A percentile compares a stretch with the other conserved stretches of the same genome.
Conservation (phyloP, 1,140 invertebrate genomes). For the Ips typographus region DNA sequence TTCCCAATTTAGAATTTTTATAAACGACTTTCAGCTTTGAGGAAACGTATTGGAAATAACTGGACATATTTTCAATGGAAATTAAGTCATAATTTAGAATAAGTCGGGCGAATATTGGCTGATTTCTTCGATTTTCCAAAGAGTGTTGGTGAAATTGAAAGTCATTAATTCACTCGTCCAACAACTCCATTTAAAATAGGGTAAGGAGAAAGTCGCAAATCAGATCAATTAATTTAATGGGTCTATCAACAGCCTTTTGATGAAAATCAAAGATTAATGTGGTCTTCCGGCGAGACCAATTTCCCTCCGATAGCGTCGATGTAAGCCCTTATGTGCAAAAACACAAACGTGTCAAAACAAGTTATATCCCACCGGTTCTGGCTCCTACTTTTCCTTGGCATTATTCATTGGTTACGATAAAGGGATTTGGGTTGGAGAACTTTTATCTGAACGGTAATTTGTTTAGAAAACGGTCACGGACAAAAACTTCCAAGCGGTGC, state of each 20-base stretch:
- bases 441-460: slow-evolving; percentile 52
- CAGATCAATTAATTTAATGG: slow-evolving; percentile 31
- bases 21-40: no score
- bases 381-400: slow-evolving; percentile 38
- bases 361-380: slow-evolving; percentile 33
- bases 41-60: no score
- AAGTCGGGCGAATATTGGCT: background rate
- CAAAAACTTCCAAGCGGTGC: slow-evolving; percentile 34
- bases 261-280: slow-evolving; percentile 29
- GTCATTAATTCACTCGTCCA: slow-evolving; percentile 27
- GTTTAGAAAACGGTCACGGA: slow-evolving; percentile 50
- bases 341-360: slow-evolving; percentile 26
- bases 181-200: slow-evolving; percentile 15
- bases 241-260: slow-evolving; percentile 28
- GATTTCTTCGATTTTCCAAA: slow-evolving; percentile 11
- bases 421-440: slow-evolving; percentile 49
- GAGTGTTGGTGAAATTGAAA: slow-evolving; percentile 14
- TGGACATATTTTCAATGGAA: no score
- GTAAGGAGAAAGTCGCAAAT: slow-evolving; percentile 21
- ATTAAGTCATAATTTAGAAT: no score
- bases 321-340: slow-evolving; percentile 19
- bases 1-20: no score
- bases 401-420: slow-evolving; percentile 51
- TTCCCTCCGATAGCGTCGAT: slow-evolving; percentile 14
- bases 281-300: slow-evolving; percentile 11